phyloP scores from a whole-genome alignment of 2,888 invertebrate genomes.

The Tiphia femorata region DNA sequence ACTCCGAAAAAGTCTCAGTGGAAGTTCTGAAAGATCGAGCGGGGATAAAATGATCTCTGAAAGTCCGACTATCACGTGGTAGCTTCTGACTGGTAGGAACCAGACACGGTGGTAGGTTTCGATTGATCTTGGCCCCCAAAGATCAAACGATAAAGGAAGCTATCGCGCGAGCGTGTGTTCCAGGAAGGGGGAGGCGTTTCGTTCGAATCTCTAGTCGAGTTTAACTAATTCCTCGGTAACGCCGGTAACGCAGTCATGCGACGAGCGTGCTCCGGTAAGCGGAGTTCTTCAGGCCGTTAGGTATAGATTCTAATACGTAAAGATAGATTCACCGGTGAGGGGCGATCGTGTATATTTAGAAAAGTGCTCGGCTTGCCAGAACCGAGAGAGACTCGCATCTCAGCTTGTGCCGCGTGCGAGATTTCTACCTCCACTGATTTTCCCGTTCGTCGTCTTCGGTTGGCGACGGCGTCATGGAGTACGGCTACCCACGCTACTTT shows the following conservation, averaged over 20 bases:
- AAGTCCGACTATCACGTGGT: too few species aligned
- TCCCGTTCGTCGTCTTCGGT: constrained; percentile 5
- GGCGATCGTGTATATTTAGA: constrained; percentile 67
- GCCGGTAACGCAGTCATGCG: constrained; percentile 29
- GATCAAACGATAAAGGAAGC: too few species aligned
- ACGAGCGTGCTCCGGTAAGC: constrained; percentile 24
- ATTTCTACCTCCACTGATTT: constrained; percentile 26
- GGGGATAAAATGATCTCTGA: too few species aligned
- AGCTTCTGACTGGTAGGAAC: too few species aligned
- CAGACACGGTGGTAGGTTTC: too few species aligned
- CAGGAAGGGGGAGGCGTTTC: not conserved
- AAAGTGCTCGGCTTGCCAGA: constrained; percentile 66
- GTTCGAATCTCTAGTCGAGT: not conserved
- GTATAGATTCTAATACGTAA: constrained; percentile 67
- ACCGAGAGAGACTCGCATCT: constrained; percentile 51
- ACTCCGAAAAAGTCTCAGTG: too few species aligned
- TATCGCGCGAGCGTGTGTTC: not conserved
- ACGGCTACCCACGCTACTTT: too few species aligned
- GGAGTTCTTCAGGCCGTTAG: constrained; percentile 46
- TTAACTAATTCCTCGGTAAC: constrained; percentile 25
- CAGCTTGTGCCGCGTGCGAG: constrained; percentile 35
- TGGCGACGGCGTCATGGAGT: too few species aligned
- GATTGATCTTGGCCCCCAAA: too few species aligned
- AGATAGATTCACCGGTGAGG: constrained; percentile 68
- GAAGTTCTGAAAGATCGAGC: too few species aligned